Evolutionary conservation across 2,113 vertebrate species (phyloP), one percentile per base, ranked within the genome.

Genomic region (Brachyistius frenatus): DNA sequence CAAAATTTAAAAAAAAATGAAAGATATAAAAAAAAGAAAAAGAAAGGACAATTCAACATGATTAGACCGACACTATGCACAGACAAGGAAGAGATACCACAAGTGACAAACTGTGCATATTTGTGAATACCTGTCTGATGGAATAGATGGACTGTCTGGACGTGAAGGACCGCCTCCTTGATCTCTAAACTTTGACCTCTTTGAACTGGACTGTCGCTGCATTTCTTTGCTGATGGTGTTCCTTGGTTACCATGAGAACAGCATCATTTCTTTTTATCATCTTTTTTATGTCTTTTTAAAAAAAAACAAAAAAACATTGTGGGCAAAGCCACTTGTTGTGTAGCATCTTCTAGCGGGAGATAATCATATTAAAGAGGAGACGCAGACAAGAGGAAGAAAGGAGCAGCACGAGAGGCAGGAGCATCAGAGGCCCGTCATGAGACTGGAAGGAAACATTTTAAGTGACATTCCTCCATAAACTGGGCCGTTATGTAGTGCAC

Each of bases 261-360:
- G n/a, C 56, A 75, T 77, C 74, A 81, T 89, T 85, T 86, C 60
- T 75, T 56, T 77, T 61, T 88, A 41, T 84, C 41, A 7, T 53
- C 30, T 14, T 47, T 2, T 47, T 64, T 30, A 35, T 47, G 14
- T 60, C 1, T 23, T 49, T 52, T 66, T 66, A n/a, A 23, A 23
- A 23, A 23, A 23, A 23, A 23, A 23, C 23, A 23, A 23, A 23
- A 23, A 23, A 23, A 23, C 39, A 80, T 79, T 62, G 68, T 86
- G 85, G 85, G 81, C 86, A 88, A 91, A 90, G 87, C 91, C 88
- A 91, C 85, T 90, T 81, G 73, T 88, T 86, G 86, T 89, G 87
- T 91, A 90, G 91, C 91, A 90, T 93, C 91, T 93, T 93, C 81
- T 88, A 93, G 92, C 93, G 92, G 90, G 91, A 90, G 92, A 94